These are phyloP conservation scores for Lethenteron reissneri DNA, from an alignment of 2,113 vertebrate species.

Conservation along the genomic window DNA sequence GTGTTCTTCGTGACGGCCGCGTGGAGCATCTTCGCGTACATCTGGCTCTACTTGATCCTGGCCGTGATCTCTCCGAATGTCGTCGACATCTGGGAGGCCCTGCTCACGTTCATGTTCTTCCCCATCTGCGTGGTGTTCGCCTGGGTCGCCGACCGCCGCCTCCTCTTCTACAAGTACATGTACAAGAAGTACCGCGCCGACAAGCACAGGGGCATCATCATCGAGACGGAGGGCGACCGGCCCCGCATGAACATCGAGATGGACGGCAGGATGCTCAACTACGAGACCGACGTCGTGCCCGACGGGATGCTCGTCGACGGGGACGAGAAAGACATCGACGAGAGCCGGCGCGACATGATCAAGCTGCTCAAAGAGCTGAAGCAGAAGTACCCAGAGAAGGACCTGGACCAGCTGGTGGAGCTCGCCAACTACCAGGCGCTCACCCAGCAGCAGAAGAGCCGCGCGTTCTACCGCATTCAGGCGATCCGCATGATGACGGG, in stretches of 20 bases:
- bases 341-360: slow-evolving; percentile 54
- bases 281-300: slow-evolving; percentile 50
- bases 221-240: slow-evolving; percentile 69
- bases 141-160: slow-evolving; percentile 72
- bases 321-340: slow-evolving; percentile 50
- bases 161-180: slow-evolving; percentile 84
- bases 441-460: slow-evolving; percentile 70
- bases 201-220: slow-evolving; percentile 65
- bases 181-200: slow-evolving; percentile 70
- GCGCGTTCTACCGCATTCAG: slow-evolving; percentile 80
- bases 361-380: slow-evolving; percentile 71
- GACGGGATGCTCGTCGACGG: slow-evolving; percentile 54
- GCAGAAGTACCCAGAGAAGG: slow-evolving; percentile 75
- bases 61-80: slow-evolving; percentile 63
- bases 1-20: slow-evolving; percentile 86
- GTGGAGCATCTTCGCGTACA: slow-evolving; percentile 93
- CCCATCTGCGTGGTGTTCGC: slow-evolving; percentile 74
- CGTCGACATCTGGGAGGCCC: slow-evolving; percentile 84
- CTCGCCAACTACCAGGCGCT: slow-evolving; percentile 70
- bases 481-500: slow-evolving; percentile 75
- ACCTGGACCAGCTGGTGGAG: slow-evolving; percentile 63
- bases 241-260: slow-evolving; percentile 44
- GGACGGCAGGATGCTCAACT: slow-evolving; percentile 53
- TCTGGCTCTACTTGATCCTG: slow-evolving; percentile 84
- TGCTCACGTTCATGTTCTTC: slow-evolving; percentile 85